Conservation (phyloP, 2,797 vertebrate species). For the Synanceia verrucosa region DNA sequence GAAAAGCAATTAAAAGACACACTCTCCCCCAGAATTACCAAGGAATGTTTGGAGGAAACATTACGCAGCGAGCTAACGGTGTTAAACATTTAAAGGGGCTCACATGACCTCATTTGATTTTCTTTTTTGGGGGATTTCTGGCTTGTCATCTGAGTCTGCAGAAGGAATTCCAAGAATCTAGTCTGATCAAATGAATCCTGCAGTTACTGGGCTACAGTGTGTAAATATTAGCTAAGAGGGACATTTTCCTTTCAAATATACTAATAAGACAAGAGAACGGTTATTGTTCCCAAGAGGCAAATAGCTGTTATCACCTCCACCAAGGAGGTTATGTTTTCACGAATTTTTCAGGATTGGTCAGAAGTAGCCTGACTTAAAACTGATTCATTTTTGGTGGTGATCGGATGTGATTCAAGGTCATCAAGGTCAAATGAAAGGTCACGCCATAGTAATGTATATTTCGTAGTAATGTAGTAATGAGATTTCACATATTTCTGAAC, state of each 20-base stretch:
- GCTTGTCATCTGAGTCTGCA: background rate
- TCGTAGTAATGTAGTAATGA: no score
- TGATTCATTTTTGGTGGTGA: no score
- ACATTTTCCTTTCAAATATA: background rate
- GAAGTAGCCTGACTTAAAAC: no score
- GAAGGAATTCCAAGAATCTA: conserved; percentile 40
- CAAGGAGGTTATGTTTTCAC: no score
- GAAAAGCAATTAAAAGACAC: conserved; percentile 49
- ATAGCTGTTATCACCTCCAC: no score
- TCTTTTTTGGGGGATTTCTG: background rate
- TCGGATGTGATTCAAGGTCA: no score
- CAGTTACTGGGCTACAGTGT: background rate
- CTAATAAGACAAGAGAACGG: background rate
- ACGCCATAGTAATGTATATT: no score
- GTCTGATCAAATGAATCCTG: conserved; percentile 22
- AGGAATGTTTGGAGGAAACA: conserved; percentile 55
- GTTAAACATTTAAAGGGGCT: conserved; percentile 9
- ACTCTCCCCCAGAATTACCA: conserved; percentile 46
- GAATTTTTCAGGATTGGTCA: no score
- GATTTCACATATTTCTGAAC: no score
- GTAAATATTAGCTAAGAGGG: conserved; percentile 4
- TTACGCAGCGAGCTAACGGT: conserved; percentile 11
- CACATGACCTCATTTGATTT: conserved; percentile 22
- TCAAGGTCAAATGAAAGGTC: no score
- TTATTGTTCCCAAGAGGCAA: conserved; percentile 27